Evolutionary conservation across 2,113 vertebrate genomes (phyloP).

Genomic region (Pimephales promelas): DNA sequence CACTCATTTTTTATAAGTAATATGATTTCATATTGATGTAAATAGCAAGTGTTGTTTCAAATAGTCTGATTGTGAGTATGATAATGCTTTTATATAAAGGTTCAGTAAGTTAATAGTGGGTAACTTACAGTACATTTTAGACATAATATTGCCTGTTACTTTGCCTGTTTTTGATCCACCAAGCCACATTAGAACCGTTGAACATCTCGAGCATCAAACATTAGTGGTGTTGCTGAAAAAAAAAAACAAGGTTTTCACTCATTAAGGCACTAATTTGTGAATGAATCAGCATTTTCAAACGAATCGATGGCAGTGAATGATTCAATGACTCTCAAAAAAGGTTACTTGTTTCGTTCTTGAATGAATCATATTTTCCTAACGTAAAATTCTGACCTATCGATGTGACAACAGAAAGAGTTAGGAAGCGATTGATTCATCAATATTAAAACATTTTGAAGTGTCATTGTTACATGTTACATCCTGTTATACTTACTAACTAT

Average conservation of each 20-base stretch:
- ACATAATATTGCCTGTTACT: neutral
- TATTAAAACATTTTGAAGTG: neutral
- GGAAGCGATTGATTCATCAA: neutral
- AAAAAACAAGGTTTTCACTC: neutral
- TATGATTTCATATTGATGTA: no score
- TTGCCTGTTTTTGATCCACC: neutral
- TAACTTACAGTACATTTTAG: neutral
- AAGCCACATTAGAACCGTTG: neutral
- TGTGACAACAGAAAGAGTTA: neutral
- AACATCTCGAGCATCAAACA: no score
- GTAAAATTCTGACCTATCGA: neutral
- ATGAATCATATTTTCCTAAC: neutral
- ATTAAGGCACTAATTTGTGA: neutral
- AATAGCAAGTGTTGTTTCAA: no score
- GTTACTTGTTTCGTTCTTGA: neutral
- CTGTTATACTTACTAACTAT: no score
- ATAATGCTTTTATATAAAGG: no score
- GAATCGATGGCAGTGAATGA: neutral
- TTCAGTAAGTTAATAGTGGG: neutral
- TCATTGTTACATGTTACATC: no score
- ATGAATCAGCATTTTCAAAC: neutral
- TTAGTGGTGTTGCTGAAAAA: neutral
- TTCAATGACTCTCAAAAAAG: neutral
- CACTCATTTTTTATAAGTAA: neutral
- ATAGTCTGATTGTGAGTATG: no score